Evolutionary conservation across 2,888 invertebrate genomes (phyloP).

Genomic region (Drosophila kokeensis): DNA sequence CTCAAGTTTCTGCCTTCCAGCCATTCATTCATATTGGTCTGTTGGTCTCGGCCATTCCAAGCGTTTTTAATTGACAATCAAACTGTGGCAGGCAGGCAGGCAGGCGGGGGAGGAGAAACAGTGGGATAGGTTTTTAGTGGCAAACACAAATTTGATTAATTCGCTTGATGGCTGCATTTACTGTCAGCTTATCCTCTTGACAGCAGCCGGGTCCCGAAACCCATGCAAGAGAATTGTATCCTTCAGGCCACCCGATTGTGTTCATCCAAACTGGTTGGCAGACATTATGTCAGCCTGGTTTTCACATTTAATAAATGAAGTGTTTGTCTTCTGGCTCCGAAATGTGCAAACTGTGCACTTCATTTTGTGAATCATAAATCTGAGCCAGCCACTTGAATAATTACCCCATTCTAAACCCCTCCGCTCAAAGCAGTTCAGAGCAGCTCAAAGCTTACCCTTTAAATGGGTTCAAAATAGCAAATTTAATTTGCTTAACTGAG

Average conservation of each 20-base stretch:
- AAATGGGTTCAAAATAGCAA: neutral
- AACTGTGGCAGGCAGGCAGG: conserved; percentile 40
- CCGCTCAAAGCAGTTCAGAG: neutral
- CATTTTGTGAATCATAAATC: conserved; percentile 45
- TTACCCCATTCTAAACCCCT: neutral
- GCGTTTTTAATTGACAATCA: conserved; percentile 73
- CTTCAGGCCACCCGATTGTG: conserved; percentile 36
- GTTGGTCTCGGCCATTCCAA: conserved; percentile 42
- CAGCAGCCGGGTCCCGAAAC: conserved; percentile 29
- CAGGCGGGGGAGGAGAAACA: neutral
- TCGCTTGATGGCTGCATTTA: conserved; percentile 64
- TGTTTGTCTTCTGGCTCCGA: conserved; percentile 54
- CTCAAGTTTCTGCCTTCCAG: conserved; percentile 20
- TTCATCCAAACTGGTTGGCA: conserved; percentile 21
- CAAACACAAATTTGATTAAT: conserved; percentile 68
- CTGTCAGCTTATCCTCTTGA: conserved; percentile 64
- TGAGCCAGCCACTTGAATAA: conserved; percentile 25
- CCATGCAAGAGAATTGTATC: conserved; percentile 7
- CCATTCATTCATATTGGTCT: conserved; percentile 54
- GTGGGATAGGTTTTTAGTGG: conserved; percentile 21
- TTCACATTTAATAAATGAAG: conserved; percentile 65
- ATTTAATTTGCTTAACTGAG: neutral
- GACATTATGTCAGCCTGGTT: conserved; percentile 31
- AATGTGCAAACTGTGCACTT: conserved; percentile 46
- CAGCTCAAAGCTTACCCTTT: neutral